phyloP scores from a whole-genome alignment of 2,888 invertebrate species.

The Strigamia transsilvanica region DNA sequence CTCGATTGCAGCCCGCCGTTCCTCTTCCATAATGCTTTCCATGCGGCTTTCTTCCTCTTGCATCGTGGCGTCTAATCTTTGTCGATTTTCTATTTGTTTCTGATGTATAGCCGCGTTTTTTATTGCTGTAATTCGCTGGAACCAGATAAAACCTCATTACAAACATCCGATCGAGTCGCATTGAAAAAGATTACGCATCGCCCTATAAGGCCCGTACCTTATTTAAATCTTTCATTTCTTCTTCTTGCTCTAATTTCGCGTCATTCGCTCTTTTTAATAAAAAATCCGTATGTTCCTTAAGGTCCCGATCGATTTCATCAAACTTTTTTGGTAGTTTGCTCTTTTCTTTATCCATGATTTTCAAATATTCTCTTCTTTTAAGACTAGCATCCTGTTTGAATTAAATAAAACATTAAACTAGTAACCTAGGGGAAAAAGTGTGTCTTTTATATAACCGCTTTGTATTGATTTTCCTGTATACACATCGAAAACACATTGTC shows the following conservation, averaged over 20 bases:
- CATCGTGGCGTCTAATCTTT: background rate
- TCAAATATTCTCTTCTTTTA: background rate
- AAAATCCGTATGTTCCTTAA: background rate
- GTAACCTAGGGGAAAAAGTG: background rate
- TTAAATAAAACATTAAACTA: background rate
- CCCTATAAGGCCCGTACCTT: too few relatives aligned
- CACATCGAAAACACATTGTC: background rate
- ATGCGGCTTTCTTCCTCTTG: constrained; percentile 19
- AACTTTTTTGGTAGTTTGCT: constrained; percentile 13
- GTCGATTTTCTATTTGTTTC: constrained; percentile 18
- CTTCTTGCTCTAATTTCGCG: background rate
- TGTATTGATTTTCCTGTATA: background rate
- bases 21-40: constrained; percentile 33
- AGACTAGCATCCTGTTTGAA: constrained; percentile 1
- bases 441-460: background rate
- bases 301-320: background rate
- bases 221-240: constrained; percentile 34
- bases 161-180: background rate
- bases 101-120: constrained; percentile 33
- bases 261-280: constrained; percentile 10
- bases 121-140: background rate
- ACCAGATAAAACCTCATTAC: background rate
- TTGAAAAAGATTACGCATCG: background rate
- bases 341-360: background rate
- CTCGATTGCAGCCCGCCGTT: background rate